These are phyloP conservation scores for Sparidentex hasta DNA, from an alignment of 2,797 vertebrate genomes.

Conservation along the genomic window DNA sequence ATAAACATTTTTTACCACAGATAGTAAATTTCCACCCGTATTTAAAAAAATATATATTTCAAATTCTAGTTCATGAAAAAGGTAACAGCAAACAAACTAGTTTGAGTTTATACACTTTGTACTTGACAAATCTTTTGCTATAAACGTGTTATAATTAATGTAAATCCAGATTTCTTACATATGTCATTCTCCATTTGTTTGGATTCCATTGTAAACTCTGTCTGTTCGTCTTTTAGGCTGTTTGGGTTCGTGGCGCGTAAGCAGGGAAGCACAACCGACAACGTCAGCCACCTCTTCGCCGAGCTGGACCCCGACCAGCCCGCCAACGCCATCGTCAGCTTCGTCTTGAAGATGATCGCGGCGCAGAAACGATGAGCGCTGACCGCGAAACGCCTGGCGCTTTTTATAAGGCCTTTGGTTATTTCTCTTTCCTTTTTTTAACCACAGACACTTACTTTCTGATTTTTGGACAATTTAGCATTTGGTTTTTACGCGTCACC, in stretches of 20 bases:
- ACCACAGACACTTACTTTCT: constrained; percentile 56
- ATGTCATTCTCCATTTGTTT: not conserved
- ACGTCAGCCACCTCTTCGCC: constrained; percentile 97
- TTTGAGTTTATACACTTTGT: not conserved
- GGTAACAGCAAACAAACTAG: not conserved
- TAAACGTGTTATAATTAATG: too few species aligned
- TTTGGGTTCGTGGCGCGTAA: constrained; percentile 98
- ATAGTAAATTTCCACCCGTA: too few species aligned
- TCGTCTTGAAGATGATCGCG: constrained; percentile 94
- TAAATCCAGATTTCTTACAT: not conserved
- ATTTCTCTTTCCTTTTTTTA: constrained; percentile 55
- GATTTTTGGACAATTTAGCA: constrained; percentile 48
- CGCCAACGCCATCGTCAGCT: constrained; percentile 96
- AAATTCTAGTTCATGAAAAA: not conserved
- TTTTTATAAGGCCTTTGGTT: constrained; percentile 62
- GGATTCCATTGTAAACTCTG: not conserved
- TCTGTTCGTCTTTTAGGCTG: constrained; percentile 83
- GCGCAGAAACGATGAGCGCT: constrained; percentile 95
- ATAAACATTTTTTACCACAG: too few species aligned
- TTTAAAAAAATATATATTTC: not conserved
- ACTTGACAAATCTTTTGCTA: not conserved
- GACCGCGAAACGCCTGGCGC: constrained; percentile 31
- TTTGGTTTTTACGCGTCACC: constrained; percentile 58
- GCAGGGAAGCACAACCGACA: constrained; percentile 98
- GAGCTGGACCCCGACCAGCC: constrained; percentile 97